Conservation (phyloP, 30 jellyfish, hydroid and myxozoan species). For the Cassiopea xamachana region DNA sequence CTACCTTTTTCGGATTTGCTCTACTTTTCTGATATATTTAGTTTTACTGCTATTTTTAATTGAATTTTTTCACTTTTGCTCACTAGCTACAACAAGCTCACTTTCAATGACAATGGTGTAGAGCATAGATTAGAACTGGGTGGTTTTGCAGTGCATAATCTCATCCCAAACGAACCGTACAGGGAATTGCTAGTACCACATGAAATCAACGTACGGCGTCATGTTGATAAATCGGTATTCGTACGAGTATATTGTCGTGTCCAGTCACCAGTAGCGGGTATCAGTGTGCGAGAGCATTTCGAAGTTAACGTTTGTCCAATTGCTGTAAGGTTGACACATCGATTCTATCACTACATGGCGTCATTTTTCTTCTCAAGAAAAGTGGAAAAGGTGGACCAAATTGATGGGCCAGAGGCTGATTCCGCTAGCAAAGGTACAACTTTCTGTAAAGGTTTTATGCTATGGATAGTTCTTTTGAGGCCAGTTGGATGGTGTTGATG, state of each 20-base stretch:
- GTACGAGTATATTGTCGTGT: conserved; percentile 92
- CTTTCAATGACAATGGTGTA: conserved; percentile 81
- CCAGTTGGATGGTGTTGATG: too few relatives aligned
- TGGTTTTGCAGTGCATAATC: conserved; percentile 83
- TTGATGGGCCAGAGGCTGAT: conserved; percentile 65
- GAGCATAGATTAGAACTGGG: conserved; percentile 96
- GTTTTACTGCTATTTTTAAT: too few relatives aligned
- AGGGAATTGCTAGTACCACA: conserved; percentile 90
- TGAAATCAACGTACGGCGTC: conserved; percentile 94
- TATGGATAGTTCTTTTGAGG: too few relatives aligned
- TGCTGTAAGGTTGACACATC: conserved; percentile 93
- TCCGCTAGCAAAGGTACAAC: conserved; percentile 65
- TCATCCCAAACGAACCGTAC: conserved; percentile 89
- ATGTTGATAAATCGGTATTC: conserved; percentile 90
- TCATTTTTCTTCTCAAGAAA: conserved; percentile 83
- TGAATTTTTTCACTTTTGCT: neutral
- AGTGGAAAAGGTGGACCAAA: conserved; percentile 47
- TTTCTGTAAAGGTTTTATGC: too few relatives aligned
- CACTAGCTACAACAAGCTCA: conserved; percentile 84
- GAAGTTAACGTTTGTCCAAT: conserved; percentile 98
- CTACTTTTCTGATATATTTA: too few relatives aligned
- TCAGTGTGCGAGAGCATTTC: conserved; percentile 88
- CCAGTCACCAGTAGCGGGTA: conserved; percentile 98
- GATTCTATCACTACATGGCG: conserved; percentile 75
- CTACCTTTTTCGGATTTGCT: too few relatives aligned